These are phyloP conservation scores for Mellilla xanthometata DNA, from an alignment of 2,888 invertebrate species.

Conservation along the genomic window DNA sequence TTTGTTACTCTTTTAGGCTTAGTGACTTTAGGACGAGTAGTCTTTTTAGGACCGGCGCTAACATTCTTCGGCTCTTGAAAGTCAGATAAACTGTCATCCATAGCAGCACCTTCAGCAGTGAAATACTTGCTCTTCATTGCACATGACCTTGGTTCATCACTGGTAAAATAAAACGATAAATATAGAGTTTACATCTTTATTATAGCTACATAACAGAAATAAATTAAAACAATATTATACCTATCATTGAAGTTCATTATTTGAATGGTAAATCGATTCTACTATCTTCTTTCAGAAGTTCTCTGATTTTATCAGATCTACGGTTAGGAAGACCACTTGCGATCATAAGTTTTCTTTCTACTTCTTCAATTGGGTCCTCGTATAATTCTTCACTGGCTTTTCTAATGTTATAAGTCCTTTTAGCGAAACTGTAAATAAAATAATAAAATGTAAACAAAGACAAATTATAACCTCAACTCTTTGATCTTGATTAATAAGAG, in stretches of 20 bases:
- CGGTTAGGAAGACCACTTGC: constrained; percentile 55
- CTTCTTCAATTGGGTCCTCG: constrained; percentile 67
- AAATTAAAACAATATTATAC: constrained; percentile 37
- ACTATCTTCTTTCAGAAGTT: constrained; percentile 46
- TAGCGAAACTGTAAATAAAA: constrained; percentile 49
- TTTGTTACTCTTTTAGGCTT: constrained; percentile 47
- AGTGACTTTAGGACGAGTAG: constrained; percentile 32
- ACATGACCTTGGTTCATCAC: constrained; percentile 35
- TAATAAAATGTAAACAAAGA: constrained; percentile 3
- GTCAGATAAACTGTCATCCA: constrained; percentile 70
- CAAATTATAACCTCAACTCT: constrained; percentile 42
- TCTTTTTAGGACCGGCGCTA: constrained; percentile 48
- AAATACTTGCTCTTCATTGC: constrained; percentile 67
- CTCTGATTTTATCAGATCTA: constrained; percentile 46
- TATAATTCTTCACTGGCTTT: constrained; percentile 51
- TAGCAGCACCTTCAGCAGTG: constrained; percentile 42
- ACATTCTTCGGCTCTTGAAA: constrained; percentile 61
- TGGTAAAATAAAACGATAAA: constrained; percentile 54
- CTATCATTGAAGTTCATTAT: constrained; percentile 56
- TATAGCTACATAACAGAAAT: constrained; percentile 19
- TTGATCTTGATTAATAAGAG: not conserved
- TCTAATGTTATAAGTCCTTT: constrained; percentile 49
- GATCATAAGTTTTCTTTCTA: constrained; percentile 66
- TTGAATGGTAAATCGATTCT: constrained; percentile 54
- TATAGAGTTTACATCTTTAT: constrained; percentile 28